Conservation (phyloP, 2,888 invertebrate genomes). For the Criorhina ranunculi region DNA sequence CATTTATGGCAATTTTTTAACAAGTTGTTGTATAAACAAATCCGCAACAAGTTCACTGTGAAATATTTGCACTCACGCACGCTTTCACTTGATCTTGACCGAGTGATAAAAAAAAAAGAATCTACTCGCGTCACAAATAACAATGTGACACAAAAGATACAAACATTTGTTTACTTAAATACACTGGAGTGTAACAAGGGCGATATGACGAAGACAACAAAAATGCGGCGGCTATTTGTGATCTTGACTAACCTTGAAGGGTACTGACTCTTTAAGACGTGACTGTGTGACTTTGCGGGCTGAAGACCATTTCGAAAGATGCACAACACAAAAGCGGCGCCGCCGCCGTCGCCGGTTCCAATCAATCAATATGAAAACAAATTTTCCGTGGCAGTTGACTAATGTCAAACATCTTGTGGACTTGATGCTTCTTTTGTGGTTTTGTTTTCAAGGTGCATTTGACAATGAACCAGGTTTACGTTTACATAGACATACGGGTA, state of each 20-base stretch:
- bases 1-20: conserved; percentile 23
- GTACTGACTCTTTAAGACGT: conserved; percentile 58
- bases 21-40: conserved; percentile 42
- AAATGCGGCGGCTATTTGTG: conserved; percentile 39
- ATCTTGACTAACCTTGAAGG: conserved; percentile 65
- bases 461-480: conserved; percentile 48
- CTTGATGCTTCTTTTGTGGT: conserved; percentile 18
- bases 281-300: conserved; percentile 26
- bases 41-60: conserved; percentile 45
- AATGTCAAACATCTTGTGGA: conserved; percentile 46
- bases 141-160: conserved; percentile 24
- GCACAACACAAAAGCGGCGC: conserved; percentile 15
- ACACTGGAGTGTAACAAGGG: conserved; percentile 1
- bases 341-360: conserved; percentile 6
- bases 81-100: conserved; percentile 74
- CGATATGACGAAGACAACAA: conserved; percentile 16
- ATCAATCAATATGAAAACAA: conserved; percentile 50
- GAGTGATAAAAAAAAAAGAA: conserved; percentile 51
- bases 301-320: conserved; percentile 51
- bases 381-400: conserved; percentile 61
- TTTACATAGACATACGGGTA: conserved; percentile 31
- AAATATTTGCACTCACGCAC: conserved; percentile 45
- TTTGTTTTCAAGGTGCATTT: conserved; percentile 43
- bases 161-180: conserved; percentile 24
- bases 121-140: conserved; percentile 1